Evolutionary conservation across 2,113 vertebrate genomes (phyloP), one percentile per base, ranked within the genome.

Genomic region (Pelusios castaneus): DNA sequence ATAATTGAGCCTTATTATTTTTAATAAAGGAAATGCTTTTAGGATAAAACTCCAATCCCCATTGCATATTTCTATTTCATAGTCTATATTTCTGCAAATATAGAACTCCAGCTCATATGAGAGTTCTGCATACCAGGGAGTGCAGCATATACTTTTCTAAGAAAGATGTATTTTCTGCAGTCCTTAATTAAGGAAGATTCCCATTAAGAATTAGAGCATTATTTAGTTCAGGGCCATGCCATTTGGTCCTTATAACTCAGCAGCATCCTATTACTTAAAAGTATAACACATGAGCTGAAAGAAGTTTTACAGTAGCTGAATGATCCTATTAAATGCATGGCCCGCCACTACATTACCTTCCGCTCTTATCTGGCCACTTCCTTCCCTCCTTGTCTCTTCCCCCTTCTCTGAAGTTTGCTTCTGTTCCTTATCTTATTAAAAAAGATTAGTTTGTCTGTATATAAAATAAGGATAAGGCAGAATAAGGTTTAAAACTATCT

Each of bases 71-170:
- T 84, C 56, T 87, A 24, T 55, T 58, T 34, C 6, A 13, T 41
- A 24, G 21, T 9, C 4, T 75, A 49, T 16, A 58, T 43, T 94
- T 51, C 87, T 84, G 82, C 10, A 43, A 56, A 93, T 60, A 79
- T 8, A 79, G 41, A 51, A 81, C 22, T 84, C 31, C 41, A 17
- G 34, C 29, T 52, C 25, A 55, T 43, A 10, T 25, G 2, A 13
- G 11, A 83, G 45, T 75, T 75, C 70, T 75, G 70, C n/a, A 13
- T 14, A 22, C 14, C 5, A 91, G 49, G 8, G 27, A 88, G 14
- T 7, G 4, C 1, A 0, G 0, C 84, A 3, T 34, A 6, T 51
- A 21, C 4, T 1, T 54, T 73, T 81, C 10, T 76, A 25, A 34
- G 29, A 8, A 31, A 70, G 83, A 87, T 60, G 10, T 43, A 19